Conservation (phyloP, 2,113 vertebrate species). For the Psittacula cyanocephala region DNA sequence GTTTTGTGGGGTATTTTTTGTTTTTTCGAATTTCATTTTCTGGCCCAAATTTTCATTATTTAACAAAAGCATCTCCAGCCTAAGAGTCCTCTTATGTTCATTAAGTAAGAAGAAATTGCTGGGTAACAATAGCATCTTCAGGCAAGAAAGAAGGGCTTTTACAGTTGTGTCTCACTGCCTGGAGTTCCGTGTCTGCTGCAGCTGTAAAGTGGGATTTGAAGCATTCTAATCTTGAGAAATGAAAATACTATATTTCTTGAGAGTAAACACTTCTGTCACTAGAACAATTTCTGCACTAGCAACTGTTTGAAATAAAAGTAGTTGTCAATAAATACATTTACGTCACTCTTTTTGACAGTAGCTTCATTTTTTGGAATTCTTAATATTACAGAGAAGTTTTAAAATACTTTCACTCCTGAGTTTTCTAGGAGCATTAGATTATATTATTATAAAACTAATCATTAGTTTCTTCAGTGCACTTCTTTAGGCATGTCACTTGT, state of each 20-base stretch:
- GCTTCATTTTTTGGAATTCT: background rate
- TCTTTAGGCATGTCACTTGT: background rate
- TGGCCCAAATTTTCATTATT: background rate
- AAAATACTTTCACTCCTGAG: background rate
- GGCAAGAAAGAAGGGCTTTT: background rate
- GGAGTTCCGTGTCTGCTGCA: background rate
- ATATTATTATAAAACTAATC: background rate
- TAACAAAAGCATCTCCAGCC: background rate
- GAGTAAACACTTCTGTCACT: background rate
- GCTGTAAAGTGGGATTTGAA: background rate
- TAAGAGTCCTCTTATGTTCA: background rate
- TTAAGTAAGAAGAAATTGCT: background rate
- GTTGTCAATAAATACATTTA: background rate
- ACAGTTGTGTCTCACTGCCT: background rate
- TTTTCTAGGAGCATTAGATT: background rate
- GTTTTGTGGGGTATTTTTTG: background rate
- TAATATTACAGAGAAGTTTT: background rate
- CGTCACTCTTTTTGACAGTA: background rate
- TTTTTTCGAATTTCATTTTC: background rate
- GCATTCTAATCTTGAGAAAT: background rate
- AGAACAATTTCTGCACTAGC: background rate
- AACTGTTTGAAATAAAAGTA: background rate
- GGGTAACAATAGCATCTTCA: background rate
- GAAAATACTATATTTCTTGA: background rate
- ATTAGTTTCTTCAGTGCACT: background rate